Base-by-base conservation (phyloP, 2,113 vertebrate genomes). In the Corythoichthys intestinalis region DNA sequence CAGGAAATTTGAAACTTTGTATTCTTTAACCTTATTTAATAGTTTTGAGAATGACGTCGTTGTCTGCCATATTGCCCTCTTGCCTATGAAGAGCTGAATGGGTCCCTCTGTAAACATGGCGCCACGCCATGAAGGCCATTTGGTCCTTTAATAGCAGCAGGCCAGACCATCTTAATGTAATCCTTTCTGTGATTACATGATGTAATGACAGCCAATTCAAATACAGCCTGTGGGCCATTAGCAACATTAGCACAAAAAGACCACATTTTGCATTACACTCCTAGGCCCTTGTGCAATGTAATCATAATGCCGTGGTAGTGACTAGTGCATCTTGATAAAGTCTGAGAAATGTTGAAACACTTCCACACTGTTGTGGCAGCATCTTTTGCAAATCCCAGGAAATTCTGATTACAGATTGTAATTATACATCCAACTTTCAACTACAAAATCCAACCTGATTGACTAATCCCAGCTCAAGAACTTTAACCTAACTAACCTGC, bases 141-240 rank as follows among this genome's bases (percentile, higher is more conserved):
- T 83, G 80, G 82, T 80, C 62, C 75, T 82, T 80, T 90, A 84
- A 89, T 89, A 85, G 76, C 84, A 65, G 73, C 35, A 58, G 75
- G 75, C 60, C 73, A 56, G 79, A 74, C 78, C 69, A 76, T 81
- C 75, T 84, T 85, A 87, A 88, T 82, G 85, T 80, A 83, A 87
- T 80, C 72, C 73, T 82, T 83, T 75, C 76, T 81, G 80, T 81
- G 81, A 91, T 89, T 87, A 87, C 85, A 81, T 89, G 85, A 90
- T 81, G 82, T 90, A 88, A 89, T 90, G 85, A 85, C 86, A 85
- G 84, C 83, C 85, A 90, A 89, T 86, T 80, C 82, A 88, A 90
- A 90, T 85, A 87, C 80, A 82, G 85, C 76, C 89, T 91, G 89
- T 62, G 69, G 88, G 77, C 83, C 70, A 92, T 92, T 92, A 90